phyloP scores from a whole-genome alignment of 35 echinoderm and acorn worm species.

The Ptychodera flava region DNA sequence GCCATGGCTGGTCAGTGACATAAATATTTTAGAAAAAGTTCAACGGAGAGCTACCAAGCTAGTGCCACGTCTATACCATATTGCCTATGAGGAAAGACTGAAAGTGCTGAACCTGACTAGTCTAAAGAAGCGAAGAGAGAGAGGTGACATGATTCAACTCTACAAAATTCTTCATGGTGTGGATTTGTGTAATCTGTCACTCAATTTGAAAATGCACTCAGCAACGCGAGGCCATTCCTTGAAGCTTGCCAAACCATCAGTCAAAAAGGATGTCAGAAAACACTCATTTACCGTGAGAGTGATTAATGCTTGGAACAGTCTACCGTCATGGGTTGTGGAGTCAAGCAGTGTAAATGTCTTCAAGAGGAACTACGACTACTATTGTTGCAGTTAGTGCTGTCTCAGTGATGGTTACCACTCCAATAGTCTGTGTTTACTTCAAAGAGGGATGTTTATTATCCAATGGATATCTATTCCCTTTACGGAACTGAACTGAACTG shows the following conservation, averaged over 20 bases:
- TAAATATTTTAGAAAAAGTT: not conserved
- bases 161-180: not conserved
- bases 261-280: not conserved
- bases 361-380: no score
- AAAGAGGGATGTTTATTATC: no score
- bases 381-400: no score
- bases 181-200: not conserved
- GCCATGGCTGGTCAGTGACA: not conserved
- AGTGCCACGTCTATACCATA: not conserved
- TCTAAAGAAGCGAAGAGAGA: not conserved
- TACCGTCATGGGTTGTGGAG: not conserved
- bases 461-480: no score
- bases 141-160: not conserved
- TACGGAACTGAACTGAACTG: no score
- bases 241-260: not conserved
- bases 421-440: no score
- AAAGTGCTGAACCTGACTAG: not conserved
- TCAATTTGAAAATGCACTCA: not conserved
- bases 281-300: not conserved
- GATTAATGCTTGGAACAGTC: constrained; percentile 2
- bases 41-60: not conserved
- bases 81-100: not conserved
- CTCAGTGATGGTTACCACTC: no score
- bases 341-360: not conserved
- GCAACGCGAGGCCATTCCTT: not conserved